These are phyloP conservation scores for Lophura nycthemera DNA, from an alignment of 2,113 vertebrate species.

Conservation along the genomic window DNA sequence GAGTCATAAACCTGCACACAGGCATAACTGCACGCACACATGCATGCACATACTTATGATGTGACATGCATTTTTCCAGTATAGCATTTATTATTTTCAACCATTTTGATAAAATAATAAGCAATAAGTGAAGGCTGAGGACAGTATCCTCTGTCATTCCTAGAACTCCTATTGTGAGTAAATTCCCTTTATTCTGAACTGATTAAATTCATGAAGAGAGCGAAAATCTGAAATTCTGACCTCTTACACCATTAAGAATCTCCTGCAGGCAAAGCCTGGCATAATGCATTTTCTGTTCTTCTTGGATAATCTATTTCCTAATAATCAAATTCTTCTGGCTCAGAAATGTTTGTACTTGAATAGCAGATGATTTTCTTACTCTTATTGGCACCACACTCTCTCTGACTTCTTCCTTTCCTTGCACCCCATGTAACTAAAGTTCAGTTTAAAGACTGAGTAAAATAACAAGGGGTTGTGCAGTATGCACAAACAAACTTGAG, in stretches of 20 bases:
- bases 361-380: too few species aligned
- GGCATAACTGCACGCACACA: not conserved
- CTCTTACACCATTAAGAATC: not conserved
- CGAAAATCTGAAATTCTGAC: not conserved
- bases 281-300: not conserved
- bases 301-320: not conserved
- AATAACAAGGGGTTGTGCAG: not conserved
- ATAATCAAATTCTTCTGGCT: not conserved
- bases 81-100: not conserved
- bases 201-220: not conserved
- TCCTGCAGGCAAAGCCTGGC: not conserved
- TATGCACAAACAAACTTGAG: not conserved
- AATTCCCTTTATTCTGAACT: not conserved
- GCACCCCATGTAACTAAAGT: not conserved
- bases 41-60: rapidly evolving
- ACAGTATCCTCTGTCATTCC: not conserved
- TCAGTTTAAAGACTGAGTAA: not conserved
- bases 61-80: not conserved
- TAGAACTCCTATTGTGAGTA: not conserved
- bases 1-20: not conserved
- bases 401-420: not conserved
- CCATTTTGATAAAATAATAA: not conserved
- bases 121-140: not conserved
- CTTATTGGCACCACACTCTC: not conserved
- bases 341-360: not conserved